Evolutionary conservation across 2,113 vertebrate genomes (phyloP).

Genomic region (Carassius auratus): DNA sequence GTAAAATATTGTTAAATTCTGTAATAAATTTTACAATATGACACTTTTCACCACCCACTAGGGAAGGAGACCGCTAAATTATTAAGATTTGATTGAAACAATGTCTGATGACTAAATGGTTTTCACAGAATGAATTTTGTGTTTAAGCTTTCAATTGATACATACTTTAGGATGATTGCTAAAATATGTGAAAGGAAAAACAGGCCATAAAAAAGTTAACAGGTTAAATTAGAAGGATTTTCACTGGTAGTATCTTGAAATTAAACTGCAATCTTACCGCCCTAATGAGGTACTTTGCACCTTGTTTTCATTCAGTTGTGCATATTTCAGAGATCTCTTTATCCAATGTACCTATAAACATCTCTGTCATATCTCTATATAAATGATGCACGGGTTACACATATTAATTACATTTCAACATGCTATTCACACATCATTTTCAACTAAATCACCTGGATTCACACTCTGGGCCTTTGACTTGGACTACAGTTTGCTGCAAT

Average conservation of each 20-base stretch:
- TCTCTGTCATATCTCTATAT: background rate
- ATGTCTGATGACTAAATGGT: no score
- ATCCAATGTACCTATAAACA: background rate
- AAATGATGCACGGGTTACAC: background rate
- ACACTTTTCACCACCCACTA: no score
- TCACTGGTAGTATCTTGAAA: background rate
- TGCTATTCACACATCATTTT: background rate
- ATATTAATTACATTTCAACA: conserved; percentile 13
- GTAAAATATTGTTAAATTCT: no score
- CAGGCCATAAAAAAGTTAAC: no score
- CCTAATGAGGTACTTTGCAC: background rate
- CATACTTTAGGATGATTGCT: no score
- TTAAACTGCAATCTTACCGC: background rate
- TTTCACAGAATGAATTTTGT: no score
- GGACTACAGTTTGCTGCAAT: background rate
- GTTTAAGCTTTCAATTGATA: no score
- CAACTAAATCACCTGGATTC: background rate
- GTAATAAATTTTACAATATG: no score
- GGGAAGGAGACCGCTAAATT: no score
- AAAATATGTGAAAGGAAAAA: no score
- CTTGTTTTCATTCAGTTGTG: background rate
- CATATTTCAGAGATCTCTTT: background rate
- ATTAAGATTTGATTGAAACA: no score
- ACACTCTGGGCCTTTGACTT: background rate
- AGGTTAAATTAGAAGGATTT: background rate